These are phyloP conservation scores for Theocolax elegans DNA, from an alignment of 1,140 invertebrate species.

Conservation along the genomic window DNA sequence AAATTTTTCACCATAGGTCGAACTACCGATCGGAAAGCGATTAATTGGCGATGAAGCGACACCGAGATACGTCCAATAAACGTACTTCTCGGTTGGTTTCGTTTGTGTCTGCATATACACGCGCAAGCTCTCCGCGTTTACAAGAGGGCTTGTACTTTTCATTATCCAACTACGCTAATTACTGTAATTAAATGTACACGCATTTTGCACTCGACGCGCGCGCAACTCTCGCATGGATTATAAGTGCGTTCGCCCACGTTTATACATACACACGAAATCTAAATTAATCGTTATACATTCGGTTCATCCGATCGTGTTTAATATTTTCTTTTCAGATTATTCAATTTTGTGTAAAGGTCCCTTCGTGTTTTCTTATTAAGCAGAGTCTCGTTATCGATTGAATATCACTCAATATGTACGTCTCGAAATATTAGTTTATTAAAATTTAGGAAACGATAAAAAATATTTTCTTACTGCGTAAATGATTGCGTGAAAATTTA, in stretches of 20 bases:
- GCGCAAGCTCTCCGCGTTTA: background rate
- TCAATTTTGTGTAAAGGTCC: too few relatives aligned
- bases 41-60: conserved; percentile 9
- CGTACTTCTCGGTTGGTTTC: background rate
- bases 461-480: too few relatives aligned
- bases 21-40: conserved; percentile 7
- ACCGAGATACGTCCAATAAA: background rate
- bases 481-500: too few relatives aligned
- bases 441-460: too few relatives aligned
- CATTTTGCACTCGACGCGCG: background rate
- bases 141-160: conserved; percentile 1
- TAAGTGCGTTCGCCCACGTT: background rate
- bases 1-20: too few relatives aligned
- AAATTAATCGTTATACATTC: background rate
- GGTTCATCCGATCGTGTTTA: too few relatives aligned
- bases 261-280: background rate
- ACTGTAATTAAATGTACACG: conserved; percentile 31
- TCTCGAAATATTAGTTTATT: too few relatives aligned
- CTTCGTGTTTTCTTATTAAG: too few relatives aligned
- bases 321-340: too few relatives aligned
- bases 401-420: too few relatives aligned
- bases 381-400: too few relatives aligned
- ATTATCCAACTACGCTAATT: conserved; percentile 9
- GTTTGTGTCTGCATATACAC: background rate
- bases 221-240: background rate